Base-by-base conservation (phyloP, 2,888 invertebrate species). In the Mamestra brassicae region DNA sequence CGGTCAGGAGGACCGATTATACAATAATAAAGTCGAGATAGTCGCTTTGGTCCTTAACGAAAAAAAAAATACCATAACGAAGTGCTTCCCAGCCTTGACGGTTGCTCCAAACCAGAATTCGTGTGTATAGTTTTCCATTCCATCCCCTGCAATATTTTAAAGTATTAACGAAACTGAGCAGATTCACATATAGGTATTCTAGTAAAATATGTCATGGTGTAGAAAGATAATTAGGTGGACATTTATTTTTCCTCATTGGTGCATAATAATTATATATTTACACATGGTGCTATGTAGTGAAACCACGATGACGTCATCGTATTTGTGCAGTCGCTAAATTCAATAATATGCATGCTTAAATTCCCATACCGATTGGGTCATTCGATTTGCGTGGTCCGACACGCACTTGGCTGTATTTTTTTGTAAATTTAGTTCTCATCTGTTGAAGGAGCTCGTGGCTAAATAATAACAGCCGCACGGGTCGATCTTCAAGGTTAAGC, bases 101-200 rank as follows among this genome's bases (percentile, higher is more conserved):
- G 83, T 85, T 6, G 85, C 87, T 60, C 85, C 85, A 3, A 85
- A 80, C 87, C 80, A 85, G 34, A 55, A 83, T 3, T 78, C 74
- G 36, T 85, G 85, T 2, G 1, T 38, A 34, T 85, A 78, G 0
- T 2, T 10, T 4, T 26, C 1, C 26, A 45, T 0, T 7, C 7
- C 0, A 0, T 10, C 13, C 13, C 0, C 82, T 83, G 71, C 26
- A 81, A 76, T 64, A 42, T 26, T 6, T 26, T 2, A 45, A 45
- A 45, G 3, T 38, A 4, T 17, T 36, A 8, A 17, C 3, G 3
- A 38, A 17, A 60, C 34, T 58, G 13, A 11, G 13, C 13, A 57
- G 13, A 57, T 13, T 13, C 13, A 11, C 2, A 34, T 6, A 57
- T 38, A 38, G 3, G 38, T 38, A 13, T 13, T 15, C 15, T 36